Evolutionary conservation across 2,797 vertebrate species (phyloP), one percentile per base, ranked within the genome.

Genomic region (Danio kyathit): DNA sequence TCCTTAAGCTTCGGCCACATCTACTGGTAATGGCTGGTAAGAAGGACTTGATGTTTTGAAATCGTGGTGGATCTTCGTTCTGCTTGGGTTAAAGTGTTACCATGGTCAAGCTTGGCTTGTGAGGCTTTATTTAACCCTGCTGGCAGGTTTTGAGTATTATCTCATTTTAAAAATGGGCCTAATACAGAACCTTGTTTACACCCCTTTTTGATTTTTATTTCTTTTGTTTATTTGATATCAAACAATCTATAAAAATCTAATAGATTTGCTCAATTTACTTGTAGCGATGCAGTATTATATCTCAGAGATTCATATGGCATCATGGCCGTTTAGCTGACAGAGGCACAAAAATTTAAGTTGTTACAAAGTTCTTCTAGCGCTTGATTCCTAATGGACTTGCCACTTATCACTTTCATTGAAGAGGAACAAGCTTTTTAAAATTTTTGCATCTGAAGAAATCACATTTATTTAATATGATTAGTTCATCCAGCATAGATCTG

Each of bases 1-100:
- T 21, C 84, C 21, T 69, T 83, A 69, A 76, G 80, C 69, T 29
- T 59, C 64, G 7, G n/a, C 80, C 41, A 51, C 79, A 69, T 83
- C 77, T 48, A 74, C 51, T 38, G 61, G 11, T 75, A 82, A 48
- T 87, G 85, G 88, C 90, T 90, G 93, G 94, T 95, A 94, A 95
- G 93, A 71, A 88, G 84, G 89, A 92, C 91, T 81, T 88, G 44
- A 49, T 67, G 71, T 87, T 74, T 85, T 88, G 86, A 73, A 57
- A 71, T 52, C 54, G 67, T 14, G 76, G 51, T 70, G 71, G 52
- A 60, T 74, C 64, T 48, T 49, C 51, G 16, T 44, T 63, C 65
- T 56, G 44, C 63, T 86, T 46, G 43, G 46, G 14, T 41, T 74
- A 54, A 57, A 51, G 12, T 77, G 38, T 29, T 76, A 13, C 38